A percentile compares a stretch with the other conserved stretches of the same genome.
phyloP scores from a whole-genome alignment of 2,888 invertebrate species.

The Pocota personata region DNA sequence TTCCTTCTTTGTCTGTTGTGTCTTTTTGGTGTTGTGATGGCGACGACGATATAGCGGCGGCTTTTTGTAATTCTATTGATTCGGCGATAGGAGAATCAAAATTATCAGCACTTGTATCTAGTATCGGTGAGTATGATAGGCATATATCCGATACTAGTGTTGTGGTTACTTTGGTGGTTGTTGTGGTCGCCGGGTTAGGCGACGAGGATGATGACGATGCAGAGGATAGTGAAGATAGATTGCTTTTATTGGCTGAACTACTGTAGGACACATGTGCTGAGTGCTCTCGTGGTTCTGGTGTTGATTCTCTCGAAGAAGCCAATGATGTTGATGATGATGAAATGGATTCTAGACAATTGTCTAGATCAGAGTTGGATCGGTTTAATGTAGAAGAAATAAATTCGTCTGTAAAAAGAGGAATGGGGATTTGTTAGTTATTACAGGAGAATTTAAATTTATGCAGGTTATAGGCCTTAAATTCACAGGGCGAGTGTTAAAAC shows the following conservation, averaged over 20 bases:
- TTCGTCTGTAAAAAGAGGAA: conserved; percentile 46
- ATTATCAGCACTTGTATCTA: conserved; percentile 69
- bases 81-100: conserved; percentile 67
- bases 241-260: conserved; percentile 18
- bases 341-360: conserved; percentile 77
- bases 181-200: conserved; percentile 1
- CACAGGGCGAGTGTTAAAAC: too few species aligned
- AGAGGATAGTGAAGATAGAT: conserved; percentile 7
- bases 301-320: conserved; percentile 77
- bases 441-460: too few species aligned
- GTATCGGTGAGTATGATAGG: conserved; percentile 64
- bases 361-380: conserved; percentile 75
- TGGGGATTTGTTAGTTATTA: not conserved
- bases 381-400: conserved; percentile 57
- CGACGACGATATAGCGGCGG: conserved; percentile 22
- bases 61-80: conserved; percentile 59
- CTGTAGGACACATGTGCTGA: conserved; percentile 28
- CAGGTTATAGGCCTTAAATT: too few species aligned
- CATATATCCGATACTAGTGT: conserved; percentile 24
- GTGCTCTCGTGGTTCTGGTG: conserved; percentile 75
- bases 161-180: conserved; percentile 28
- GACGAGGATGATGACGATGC: conserved; percentile 26
- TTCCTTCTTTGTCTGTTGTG: conserved; percentile 48
- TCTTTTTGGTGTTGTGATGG: conserved; percentile 59
- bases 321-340: conserved; percentile 77